phyloP scores from a whole-genome alignment of 2,888 invertebrate genomes.

The Thumatha senex region DNA sequence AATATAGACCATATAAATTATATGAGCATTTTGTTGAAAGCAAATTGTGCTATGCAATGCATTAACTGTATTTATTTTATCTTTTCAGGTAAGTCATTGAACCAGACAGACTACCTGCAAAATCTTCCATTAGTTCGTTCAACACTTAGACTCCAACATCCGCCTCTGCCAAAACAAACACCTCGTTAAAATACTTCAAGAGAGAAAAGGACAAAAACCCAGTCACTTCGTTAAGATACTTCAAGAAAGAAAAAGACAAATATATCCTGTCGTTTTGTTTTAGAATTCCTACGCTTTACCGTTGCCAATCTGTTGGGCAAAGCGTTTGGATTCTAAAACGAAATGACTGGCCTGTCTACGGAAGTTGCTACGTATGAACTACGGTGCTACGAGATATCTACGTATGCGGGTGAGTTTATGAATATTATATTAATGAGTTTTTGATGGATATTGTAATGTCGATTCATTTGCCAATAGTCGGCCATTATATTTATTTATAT shows the following conservation, averaged over 20 bases:
- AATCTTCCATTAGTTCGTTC: neutral
- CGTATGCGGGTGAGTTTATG: constrained; percentile 8
- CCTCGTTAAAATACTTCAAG: constrained; percentile 4
- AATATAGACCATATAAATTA: too few relatives aligned
- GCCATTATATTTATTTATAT: too few relatives aligned
- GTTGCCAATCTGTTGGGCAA: constrained; percentile 89
- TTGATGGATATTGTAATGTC: too few relatives aligned
- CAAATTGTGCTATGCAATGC: too few relatives aligned
- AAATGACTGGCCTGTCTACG: constrained; percentile 69
- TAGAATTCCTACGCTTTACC: constrained; percentile 99
- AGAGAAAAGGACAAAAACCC: constrained; percentile 16
- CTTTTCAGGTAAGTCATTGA: constrained; percentile 4
- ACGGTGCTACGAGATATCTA: constrained; percentile 17
- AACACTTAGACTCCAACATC: constrained; percentile 4
- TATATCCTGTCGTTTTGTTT: constrained; percentile 84
- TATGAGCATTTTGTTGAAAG: too few relatives aligned
- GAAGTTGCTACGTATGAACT: constrained; percentile 28
- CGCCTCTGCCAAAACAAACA: constrained; percentile 8
- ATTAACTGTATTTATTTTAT: neutral
- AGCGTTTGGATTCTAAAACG: constrained; percentile 98
- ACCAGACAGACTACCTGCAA: neutral
- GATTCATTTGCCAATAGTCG: too few relatives aligned
- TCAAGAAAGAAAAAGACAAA: constrained; percentile 16
- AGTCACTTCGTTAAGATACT: constrained; percentile 3
- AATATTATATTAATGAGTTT: too few relatives aligned